Base-by-base conservation (phyloP, 1,140 invertebrate species). In the Drosophila lini region DNA sequence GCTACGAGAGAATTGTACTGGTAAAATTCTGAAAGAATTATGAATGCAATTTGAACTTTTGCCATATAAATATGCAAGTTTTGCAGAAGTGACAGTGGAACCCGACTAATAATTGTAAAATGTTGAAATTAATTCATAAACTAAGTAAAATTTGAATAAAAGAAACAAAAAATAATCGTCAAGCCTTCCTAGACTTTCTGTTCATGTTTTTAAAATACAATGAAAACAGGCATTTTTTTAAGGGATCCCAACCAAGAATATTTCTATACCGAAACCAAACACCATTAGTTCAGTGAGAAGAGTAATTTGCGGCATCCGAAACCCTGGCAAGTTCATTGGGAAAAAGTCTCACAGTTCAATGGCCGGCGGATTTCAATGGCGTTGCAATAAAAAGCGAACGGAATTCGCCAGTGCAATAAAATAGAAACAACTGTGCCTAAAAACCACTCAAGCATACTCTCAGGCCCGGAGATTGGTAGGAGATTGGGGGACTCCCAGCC, bases 401-500 rank as follows among this genome's bases (percentile, higher is more conserved):
- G 83, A 80, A 83, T 86, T 82, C 44, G 65, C 57, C 83, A 74
- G 64, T 83, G 83, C 83, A 88, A 88, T 88, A 89, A 88, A 88
- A 88, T 89, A 88, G 84, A 80, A 86, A 88, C 74, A 86, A 88
- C 84, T 82, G 84, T 78, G 83, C 83, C 84, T 88, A 89, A 88
- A 88, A 88, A 88, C 80, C 83, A 88, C 83, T 83, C 83, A 88
- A 88, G 83, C 83, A 88, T 88, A 74, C 84, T 69, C 42, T 65
- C 31, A 45, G 42, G 16, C 42, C 13, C 9, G 40, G 55, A 28
- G 25, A 40, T 36, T n/a, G n/a, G 31, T 0, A 1, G 34, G 13
- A 11, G 5, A 22, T 22, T 22, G 19, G 36, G 28, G 45, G 11
- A 15, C 31, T 19, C 10, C 45, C 15, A 11, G 1, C 48, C 48